These are phyloP conservation scores for Acrocephalus arundinaceus DNA, from an alignment of 2,113 vertebrate genomes.

Conservation along the genomic window DNA sequence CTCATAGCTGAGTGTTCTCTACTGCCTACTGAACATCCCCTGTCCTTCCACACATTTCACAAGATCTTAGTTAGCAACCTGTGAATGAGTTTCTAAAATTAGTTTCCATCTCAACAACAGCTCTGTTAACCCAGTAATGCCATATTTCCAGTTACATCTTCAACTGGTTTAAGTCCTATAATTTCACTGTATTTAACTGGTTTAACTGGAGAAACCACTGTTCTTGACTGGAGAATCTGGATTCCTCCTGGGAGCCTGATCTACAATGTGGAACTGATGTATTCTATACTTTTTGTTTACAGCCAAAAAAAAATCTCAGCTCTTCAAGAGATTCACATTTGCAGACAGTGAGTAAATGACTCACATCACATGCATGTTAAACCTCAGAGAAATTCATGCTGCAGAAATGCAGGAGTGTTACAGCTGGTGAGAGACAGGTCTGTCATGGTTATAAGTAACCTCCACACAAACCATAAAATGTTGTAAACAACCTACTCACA, in stretches of 20 bases:
- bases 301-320: neutral
- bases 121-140: neutral
- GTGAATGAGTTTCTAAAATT: neutral
- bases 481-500: neutral
- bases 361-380: neutral
- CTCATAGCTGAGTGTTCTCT: neutral
- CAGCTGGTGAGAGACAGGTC: fast-evolving
- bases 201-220: neutral
- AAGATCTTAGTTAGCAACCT: neutral
- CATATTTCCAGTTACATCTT: neutral
- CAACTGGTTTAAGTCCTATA: neutral
- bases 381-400: neutral
- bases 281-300: neutral
- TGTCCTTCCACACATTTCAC: neutral
- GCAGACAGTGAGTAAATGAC: neutral
- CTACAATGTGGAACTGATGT: neutral
- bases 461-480: neutral
- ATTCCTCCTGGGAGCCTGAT: neutral
- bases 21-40: neutral
- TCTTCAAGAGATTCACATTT: neutral
- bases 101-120: neutral
- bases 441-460: neutral
- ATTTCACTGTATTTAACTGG: neutral
- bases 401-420: neutral
- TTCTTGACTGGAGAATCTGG: neutral